Evolutionary conservation across 1,140 invertebrate species (phyloP).

Genomic region (Solen grandis): DNA sequence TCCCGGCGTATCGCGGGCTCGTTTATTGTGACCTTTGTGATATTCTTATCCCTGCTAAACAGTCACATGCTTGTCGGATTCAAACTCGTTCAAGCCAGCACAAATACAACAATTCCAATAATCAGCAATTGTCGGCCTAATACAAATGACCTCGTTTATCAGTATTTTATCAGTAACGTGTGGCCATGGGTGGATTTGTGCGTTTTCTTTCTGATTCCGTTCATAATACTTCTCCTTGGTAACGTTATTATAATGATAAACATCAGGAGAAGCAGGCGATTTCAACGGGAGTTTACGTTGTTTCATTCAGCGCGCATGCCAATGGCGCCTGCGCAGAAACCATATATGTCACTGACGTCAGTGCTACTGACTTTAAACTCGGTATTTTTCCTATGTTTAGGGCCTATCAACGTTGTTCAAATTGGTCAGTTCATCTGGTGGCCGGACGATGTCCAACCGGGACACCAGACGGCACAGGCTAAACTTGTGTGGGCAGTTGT

Average conservation of each 20-base stretch:
- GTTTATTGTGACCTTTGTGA: neutral
- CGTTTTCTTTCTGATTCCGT: conserved; percentile 21
- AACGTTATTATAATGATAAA: conserved; percentile 36
- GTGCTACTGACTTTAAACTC: conserved; percentile 33
- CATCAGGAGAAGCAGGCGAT: conserved; percentile 17
- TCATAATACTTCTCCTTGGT: conserved; percentile 3
- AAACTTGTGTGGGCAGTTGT: conserved; percentile 29
- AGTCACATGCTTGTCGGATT: conserved; percentile 33
- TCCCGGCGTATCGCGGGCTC: neutral
- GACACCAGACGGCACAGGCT: neutral
- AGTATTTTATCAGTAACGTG: neutral
- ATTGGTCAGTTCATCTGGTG: conserved; percentile 39
- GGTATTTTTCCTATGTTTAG: conserved; percentile 48
- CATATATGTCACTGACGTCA: conserved; percentile 10
- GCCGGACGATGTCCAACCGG: neutral
- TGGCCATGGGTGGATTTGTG: conserved; percentile 45
- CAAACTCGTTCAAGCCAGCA: neutral
- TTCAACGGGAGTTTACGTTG: neutral
- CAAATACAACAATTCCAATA: neutral
- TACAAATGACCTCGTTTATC: neutral
- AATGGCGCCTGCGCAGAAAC: neutral
- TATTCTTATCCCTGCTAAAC: conserved; percentile 9
- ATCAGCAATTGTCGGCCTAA: neutral
- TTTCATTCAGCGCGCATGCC: neutral
- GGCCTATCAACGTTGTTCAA: conserved; percentile 19